These are phyloP conservation scores for Corythornis vintsioides DNA, from an alignment of 2,113 vertebrate species.

Conservation along the genomic window DNA sequence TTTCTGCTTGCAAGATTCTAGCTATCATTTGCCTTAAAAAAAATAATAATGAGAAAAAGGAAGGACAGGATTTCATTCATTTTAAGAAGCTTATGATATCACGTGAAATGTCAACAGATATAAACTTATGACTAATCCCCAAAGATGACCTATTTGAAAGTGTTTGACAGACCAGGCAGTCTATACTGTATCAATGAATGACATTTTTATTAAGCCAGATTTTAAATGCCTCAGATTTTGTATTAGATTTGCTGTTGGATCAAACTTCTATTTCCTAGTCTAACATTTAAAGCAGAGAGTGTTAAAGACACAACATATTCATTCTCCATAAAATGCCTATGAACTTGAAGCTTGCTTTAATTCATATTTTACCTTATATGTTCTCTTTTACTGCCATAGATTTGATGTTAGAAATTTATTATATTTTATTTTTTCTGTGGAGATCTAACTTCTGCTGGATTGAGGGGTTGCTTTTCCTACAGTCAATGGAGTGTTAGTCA, in stretches of 20 bases:
- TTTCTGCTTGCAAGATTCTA: constrained; percentile 27
- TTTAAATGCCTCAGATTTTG: constrained; percentile 35
- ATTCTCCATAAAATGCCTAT: background rate
- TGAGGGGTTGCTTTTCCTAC: background rate
- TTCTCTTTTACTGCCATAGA: constrained; percentile 1
- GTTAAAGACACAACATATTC: background rate
- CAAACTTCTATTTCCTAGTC: background rate
- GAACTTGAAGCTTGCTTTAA: constrained; percentile 7
- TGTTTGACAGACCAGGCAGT: constrained; percentile 38
- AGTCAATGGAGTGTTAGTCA: background rate
- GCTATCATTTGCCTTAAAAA: background rate
- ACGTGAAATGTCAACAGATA: constrained; percentile 67
- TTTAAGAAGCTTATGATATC: constrained; percentile 70
- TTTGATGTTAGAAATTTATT: constrained; percentile 1
- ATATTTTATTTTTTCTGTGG: background rate
- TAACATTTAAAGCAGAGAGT: background rate
- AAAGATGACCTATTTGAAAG: constrained; percentile 72
- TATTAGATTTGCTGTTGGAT: constrained; percentile 11
- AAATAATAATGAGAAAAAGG: background rate
- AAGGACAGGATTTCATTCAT: constrained; percentile 39
- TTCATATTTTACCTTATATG: background rate
- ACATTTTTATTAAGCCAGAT: constrained; percentile 4
- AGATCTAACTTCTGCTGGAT: background rate
- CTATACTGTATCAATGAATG: background rate
- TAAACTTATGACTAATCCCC: constrained; percentile 58